Percentiles rank a stretch among this genome's conserved stretches.
Conservation (phyloP, 2,888 invertebrate species). For the Torymus aiolomorphi region DNA sequence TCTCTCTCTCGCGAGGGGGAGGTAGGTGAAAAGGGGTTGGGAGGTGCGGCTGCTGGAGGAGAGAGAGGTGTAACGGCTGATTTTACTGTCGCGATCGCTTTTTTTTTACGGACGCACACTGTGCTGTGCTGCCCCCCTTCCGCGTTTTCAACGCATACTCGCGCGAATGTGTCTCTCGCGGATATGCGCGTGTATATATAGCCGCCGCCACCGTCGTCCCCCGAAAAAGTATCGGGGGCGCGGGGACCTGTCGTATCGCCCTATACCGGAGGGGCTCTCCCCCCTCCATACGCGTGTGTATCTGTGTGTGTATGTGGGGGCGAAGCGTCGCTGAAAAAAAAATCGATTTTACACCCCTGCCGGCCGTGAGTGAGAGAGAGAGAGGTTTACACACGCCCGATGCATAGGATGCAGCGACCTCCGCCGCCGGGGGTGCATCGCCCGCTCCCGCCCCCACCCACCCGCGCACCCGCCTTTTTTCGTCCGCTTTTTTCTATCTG, state of each 20-base stretch:
- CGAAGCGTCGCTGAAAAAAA: conserved; percentile 25
- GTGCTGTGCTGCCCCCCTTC: background rate
- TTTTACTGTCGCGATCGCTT: conserved; percentile 61
- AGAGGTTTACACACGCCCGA: conserved; percentile 14
- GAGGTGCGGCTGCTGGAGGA: too few species aligned
- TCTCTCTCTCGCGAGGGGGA: conserved; percentile 44
- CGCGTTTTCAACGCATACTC: background rate
- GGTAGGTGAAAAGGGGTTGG: conserved; percentile 42
- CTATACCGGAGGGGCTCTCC: conserved; percentile 24
- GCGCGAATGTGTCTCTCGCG: background rate
- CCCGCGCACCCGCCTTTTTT: background rate
- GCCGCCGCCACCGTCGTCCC: conserved; percentile 54
- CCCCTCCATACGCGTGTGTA: conserved; percentile 8
- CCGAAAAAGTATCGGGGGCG: conserved; percentile 53
- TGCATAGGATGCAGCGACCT: conserved; percentile 16
- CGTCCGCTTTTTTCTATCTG: conserved; percentile 7
- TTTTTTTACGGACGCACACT: conserved; percentile 54
- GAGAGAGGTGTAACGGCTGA: conserved; percentile 61
- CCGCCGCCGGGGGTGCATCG: background rate
- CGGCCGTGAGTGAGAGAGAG: conserved; percentile 7
- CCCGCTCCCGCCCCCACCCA: too few species aligned
- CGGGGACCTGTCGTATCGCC: conserved; percentile 47
- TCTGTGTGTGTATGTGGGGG: too few species aligned
- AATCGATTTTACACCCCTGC: conserved; percentile 48
- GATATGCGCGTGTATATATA: conserved; percentile 35